Conservation (phyloP, 2,797 vertebrate genomes). For the Petrocephalus sullivani region DNA sequence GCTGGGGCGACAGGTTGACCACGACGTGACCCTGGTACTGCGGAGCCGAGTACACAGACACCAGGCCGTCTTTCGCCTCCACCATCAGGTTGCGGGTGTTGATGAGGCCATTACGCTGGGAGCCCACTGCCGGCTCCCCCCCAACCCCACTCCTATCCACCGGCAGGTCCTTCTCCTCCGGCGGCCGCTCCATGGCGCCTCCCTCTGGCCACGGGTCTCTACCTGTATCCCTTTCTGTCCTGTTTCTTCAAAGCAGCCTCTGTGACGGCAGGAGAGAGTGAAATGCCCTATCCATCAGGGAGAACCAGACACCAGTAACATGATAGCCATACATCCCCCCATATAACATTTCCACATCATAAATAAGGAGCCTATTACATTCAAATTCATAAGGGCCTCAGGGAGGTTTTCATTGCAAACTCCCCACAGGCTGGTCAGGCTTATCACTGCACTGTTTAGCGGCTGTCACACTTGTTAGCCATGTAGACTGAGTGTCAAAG, state of each 20-base stretch:
- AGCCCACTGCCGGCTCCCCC: slow-evolving; percentile 36
- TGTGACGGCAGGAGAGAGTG: slow-evolving; percentile 48
- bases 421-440: background rate
- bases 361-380: background rate
- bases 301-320: slow-evolving; percentile 22
- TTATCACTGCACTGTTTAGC: background rate
- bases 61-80: slow-evolving; percentile 69
- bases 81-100: slow-evolving; percentile 71
- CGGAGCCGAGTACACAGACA: slow-evolving; percentile 72
- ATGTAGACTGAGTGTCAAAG: background rate
- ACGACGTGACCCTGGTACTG: slow-evolving; percentile 69
- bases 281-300: slow-evolving; percentile 58
- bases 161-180: slow-evolving; percentile 55
- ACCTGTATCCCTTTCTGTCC: slow-evolving; percentile 26
- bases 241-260: slow-evolving; percentile 40
- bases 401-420: background rate
- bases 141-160: slow-evolving; percentile 48
- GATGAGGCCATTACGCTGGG: slow-evolving; percentile 76
- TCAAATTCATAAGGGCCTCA: background rate
- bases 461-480: background rate
- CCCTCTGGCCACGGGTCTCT: slow-evolving; percentile 15
- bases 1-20: slow-evolving; percentile 47
- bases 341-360: background rate
- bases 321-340: background rate
- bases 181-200: slow-evolving; percentile 63